Conservation (phyloP, 2,888 invertebrate genomes). For the Eupithecia insigniata region DNA sequence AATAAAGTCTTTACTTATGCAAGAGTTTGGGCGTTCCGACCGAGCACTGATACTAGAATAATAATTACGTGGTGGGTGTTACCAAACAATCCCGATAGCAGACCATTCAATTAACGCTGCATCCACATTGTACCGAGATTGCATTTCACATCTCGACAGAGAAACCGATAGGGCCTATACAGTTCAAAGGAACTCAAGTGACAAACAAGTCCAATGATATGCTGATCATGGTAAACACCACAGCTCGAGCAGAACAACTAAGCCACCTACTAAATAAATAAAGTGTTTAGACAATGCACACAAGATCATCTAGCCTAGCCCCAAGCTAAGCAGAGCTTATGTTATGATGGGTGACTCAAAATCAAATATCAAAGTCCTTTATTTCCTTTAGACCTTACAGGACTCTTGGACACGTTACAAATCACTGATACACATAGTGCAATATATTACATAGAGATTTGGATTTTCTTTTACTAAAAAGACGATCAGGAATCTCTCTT, state of each 20-base stretch:
- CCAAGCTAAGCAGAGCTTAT: too few species aligned
- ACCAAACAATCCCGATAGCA: slow-evolving; percentile 50
- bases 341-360: too few species aligned
- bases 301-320: too few species aligned
- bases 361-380: too few species aligned
- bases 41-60: slow-evolving; percentile 8
- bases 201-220: slow-evolving; percentile 7
- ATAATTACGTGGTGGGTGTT: slow-evolving; percentile 40
- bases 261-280: background rate
- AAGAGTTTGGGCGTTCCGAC: slow-evolving; percentile 19
- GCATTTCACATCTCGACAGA: slow-evolving; percentile 34
- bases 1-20: slow-evolving; percentile 18
- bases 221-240: background rate
- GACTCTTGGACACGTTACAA: too few species aligned
- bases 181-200: slow-evolving; percentile 20
- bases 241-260: background rate
- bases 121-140: slow-evolving; percentile 46
- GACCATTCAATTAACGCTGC: slow-evolving; percentile 55
- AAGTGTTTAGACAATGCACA: too few species aligned
- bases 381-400: too few species aligned
- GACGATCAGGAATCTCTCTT: too few species aligned
- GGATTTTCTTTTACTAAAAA: too few species aligned
- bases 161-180: slow-evolving; percentile 21
- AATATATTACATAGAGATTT: too few species aligned
- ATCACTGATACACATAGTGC: too few species aligned